Percentiles rank a stretch among this genome's conserved stretches.
Evolutionary conservation across 2,113 vertebrate species (phyloP).

Genomic region (Chionis minor): DNA sequence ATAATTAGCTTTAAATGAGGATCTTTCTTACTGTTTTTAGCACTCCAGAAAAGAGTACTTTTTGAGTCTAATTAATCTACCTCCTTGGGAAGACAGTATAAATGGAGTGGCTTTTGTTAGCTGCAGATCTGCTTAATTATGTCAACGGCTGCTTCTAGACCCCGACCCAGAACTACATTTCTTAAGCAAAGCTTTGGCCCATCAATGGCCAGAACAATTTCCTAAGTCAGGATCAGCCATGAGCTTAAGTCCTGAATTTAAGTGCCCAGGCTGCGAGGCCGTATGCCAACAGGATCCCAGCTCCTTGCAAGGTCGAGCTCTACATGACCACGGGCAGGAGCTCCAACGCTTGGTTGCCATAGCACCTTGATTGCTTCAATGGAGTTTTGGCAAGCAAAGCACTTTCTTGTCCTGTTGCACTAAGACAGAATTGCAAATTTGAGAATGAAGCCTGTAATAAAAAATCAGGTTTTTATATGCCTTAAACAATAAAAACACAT

Average conservation of each 20-base stretch:
- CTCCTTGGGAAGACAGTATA: not conserved
- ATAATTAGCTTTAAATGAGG: not conserved
- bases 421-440: not conserved
- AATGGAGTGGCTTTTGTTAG: not conserved
- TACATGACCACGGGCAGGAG: not conserved
- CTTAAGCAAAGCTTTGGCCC: not conserved
- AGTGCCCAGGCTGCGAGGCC: not conserved
- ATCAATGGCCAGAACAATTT: not conserved
- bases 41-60: not conserved
- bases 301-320: not conserved
- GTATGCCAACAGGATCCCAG: not conserved
- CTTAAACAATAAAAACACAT: not conserved
- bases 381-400: not conserved
- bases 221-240: not conserved
- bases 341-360: not conserved
- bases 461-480: not conserved
- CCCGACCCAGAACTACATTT: not conserved
- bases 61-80: not conserved
- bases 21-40: not conserved
- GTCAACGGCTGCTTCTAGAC: not conserved
- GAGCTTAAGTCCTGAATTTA: not conserved
- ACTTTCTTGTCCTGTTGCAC: not conserved
- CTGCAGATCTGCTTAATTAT: not conserved
- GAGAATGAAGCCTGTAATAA: not conserved
- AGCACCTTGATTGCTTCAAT: not conserved